These are phyloP conservation scores for Xiphophorus maculatus DNA, from an alignment of 2,113 vertebrate genomes.

Conservation along the genomic window DNA sequence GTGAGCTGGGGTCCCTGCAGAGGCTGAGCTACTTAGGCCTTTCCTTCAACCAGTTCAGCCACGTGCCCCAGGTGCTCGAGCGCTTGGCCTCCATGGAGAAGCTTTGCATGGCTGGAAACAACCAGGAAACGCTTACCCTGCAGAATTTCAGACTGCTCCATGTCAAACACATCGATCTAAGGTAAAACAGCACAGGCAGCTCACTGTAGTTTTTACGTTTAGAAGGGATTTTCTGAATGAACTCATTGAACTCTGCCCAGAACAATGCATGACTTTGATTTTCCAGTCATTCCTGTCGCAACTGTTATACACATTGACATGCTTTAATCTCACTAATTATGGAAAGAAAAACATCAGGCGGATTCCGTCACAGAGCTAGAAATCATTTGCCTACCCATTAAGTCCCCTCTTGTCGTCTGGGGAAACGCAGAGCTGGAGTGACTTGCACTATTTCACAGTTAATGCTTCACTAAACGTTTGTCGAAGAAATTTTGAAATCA, in stretches of 20 bases:
- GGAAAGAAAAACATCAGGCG: slow-evolving; percentile 43
- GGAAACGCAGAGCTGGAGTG: slow-evolving; percentile 54
- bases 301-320: slow-evolving; percentile 14
- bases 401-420: slow-evolving; percentile 20
- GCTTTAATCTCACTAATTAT: slow-evolving; percentile 33
- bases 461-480: slow-evolving; percentile 61
- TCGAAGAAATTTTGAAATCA: slow-evolving; percentile 22
- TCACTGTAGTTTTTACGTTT: neutral
- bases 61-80: slow-evolving; percentile 91
- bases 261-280: neutral
- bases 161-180: slow-evolving; percentile 92
- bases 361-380: slow-evolving; percentile 12
- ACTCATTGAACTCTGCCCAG: neutral
- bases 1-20: slow-evolving; percentile 88
- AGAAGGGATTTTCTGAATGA: neutral
- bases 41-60: slow-evolving; percentile 94
- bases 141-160: slow-evolving; percentile 88
- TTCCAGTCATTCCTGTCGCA: neutral
- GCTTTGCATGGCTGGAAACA: slow-evolving; percentile 96
- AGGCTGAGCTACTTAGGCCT: slow-evolving; percentile 91
- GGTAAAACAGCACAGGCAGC: slow-evolving; percentile 71
- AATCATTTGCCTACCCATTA: slow-evolving; percentile 65
- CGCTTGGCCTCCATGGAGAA: slow-evolving; percentile 89
- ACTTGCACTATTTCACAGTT: slow-evolving; percentile 74
- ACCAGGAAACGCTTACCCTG: slow-evolving; percentile 84